A percentile compares a stretch with the other conserved stretches of the same genome.
phyloP scores from a whole-genome alignment of 2,797 vertebrate species.

The Sparidentex hasta region DNA sequence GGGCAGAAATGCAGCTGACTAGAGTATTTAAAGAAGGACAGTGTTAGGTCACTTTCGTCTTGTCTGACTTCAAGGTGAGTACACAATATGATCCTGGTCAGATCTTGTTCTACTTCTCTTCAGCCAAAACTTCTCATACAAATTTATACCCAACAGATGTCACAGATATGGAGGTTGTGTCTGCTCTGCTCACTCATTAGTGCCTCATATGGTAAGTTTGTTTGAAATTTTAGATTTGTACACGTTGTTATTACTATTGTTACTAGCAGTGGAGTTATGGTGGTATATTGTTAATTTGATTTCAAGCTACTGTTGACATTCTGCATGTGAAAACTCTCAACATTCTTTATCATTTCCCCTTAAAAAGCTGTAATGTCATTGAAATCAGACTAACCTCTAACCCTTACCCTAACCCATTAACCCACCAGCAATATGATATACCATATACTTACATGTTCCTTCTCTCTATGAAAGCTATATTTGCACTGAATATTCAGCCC shows the following conservation, averaged over 20 bases:
- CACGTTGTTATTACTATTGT: background rate
- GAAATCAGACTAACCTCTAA: no score
- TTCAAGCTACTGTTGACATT: background rate
- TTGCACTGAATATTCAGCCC: no score
- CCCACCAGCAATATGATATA: background rate
- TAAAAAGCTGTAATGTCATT: background rate
- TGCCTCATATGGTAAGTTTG: constrained; percentile 60
- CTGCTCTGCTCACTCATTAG: constrained; percentile 61
- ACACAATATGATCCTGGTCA: background rate
- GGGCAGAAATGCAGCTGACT: background rate
- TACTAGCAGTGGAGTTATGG: no score
- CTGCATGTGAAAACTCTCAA: background rate
- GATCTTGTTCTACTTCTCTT: background rate
- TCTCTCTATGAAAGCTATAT: background rate
- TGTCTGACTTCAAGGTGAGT: constrained; percentile 56
- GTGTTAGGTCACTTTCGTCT: background rate
- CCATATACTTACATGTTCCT: background rate
- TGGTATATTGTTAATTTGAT: background rate
- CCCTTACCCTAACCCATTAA: background rate
- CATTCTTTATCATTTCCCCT: background rate
- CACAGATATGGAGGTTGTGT: constrained; percentile 53
- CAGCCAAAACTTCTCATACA: background rate
- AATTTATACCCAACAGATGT: constrained; percentile 67
- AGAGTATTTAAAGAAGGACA: constrained; percentile 32
- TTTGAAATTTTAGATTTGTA: background rate